Evolutionary conservation across 2,797 vertebrate genomes (phyloP).

Genomic region (Fratercula arctica): DNA sequence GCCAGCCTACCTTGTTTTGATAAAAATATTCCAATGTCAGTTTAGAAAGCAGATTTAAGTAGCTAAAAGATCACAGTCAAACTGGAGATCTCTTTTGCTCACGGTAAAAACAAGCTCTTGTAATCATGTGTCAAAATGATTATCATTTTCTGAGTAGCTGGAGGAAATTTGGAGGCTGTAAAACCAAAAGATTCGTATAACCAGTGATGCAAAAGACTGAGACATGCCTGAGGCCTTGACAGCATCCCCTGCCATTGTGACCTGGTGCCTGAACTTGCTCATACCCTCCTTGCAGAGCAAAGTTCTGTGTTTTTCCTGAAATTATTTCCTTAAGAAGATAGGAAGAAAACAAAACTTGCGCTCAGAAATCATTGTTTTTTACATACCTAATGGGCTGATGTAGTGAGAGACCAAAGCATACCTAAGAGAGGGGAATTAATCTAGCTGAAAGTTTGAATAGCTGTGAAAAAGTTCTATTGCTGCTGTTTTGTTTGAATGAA

Average conservation of each 20-base stretch:
- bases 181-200: constrained; percentile 7
- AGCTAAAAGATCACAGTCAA: neutral
- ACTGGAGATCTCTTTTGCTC: neutral
- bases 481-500: neutral
- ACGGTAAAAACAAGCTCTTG: neutral
- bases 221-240: neutral
- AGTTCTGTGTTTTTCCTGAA: neutral
- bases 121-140: constrained; percentile 31
- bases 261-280: neutral
- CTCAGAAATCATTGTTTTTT: neutral
- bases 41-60: neutral
- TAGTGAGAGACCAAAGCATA: neutral
- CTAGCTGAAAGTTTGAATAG: neutral
- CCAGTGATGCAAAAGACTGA: constrained; percentile 16
- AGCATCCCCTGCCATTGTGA: neutral
- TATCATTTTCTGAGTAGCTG: neutral
- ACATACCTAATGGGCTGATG: neutral
- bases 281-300: neutral
- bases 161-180: neutral
- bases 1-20: neutral
- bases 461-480: neutral
- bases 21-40: neutral
- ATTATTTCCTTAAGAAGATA: neutral
- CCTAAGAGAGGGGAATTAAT: neutral
- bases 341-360: neutral